Percentiles rank a stretch among this genome's conserved stretches.
phyloP scores from a whole-genome alignment of 2,888 invertebrate genomes.

The Tiliacea aurago region DNA sequence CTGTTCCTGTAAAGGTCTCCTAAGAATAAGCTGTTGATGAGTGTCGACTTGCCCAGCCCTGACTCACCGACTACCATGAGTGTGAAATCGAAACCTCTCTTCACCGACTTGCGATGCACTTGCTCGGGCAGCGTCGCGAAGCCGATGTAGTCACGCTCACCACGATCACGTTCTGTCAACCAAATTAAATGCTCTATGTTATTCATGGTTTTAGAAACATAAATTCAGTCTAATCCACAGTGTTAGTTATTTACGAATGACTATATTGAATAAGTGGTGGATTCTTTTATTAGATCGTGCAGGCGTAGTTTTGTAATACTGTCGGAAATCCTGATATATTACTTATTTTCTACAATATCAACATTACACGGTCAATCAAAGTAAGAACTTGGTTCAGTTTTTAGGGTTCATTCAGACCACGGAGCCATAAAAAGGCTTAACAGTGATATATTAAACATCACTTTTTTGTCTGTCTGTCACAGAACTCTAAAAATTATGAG shows the following conservation, averaged over 20 bases:
- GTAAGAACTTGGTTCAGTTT: conserved; percentile 13
- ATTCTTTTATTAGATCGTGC: conserved; percentile 16
- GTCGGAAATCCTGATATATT: conserved; percentile 29
- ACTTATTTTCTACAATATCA: conserved; percentile 30
- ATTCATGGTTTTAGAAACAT: conserved; percentile 18
- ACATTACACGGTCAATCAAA: conserved; percentile 15
- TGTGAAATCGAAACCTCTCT: conserved; percentile 98
- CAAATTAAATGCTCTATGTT: conserved; percentile 48
- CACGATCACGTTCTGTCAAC: conserved; percentile 87
- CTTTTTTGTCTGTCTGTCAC: too few species aligned
- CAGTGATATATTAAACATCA: background rate
- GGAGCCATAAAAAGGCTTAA: background rate
- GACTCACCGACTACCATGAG: conserved; percentile 99
- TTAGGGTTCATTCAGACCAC: background rate
- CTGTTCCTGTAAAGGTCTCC: conserved; percentile 98
- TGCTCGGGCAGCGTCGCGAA: conserved; percentile 99
- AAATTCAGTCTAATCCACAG: conserved; percentile 18
- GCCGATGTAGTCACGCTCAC: conserved; percentile 96
- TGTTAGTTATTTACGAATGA: conserved; percentile 31
- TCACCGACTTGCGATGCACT: conserved; percentile 98
- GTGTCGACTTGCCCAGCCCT: conserved; percentile 98
- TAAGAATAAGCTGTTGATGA: conserved; percentile 98
- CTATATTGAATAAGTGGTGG: background rate
- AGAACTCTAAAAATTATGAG: too few species aligned
- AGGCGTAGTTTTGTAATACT: conserved; percentile 18